Conservation (phyloP, 1,140 invertebrate genomes). For the Macrostomum lignano region DNA sequence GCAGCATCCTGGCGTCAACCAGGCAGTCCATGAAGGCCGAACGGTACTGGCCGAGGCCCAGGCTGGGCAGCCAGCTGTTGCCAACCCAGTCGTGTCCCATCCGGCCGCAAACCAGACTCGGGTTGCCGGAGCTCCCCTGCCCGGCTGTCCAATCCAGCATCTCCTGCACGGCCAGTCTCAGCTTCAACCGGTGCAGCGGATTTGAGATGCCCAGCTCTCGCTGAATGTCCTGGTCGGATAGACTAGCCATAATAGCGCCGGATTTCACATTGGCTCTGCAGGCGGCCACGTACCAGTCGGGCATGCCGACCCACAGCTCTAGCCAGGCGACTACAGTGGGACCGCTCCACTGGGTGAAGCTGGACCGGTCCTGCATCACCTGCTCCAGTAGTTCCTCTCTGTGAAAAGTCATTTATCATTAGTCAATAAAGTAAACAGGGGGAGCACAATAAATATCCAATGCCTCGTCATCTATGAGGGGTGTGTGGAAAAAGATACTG, state of each 20-base stretch:
- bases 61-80: constrained; percentile 76
- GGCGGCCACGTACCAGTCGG: constrained; percentile 96
- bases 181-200: constrained; percentile 79
- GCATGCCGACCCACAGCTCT: constrained; percentile 98
- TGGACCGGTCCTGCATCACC: constrained; percentile 93
- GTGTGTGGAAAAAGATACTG: too few species aligned
- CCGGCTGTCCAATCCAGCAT: constrained; percentile 85
- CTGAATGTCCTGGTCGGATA: constrained; percentile 96
- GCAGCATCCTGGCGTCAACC: constrained; percentile 92
- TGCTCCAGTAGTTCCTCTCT: constrained; percentile 78
- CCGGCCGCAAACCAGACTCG: constrained; percentile 53
- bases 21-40: constrained; percentile 98
- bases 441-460: too few species aligned
- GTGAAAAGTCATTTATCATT: too few species aligned
- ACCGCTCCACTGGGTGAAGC: constrained; percentile 96
- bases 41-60: constrained; percentile 79
- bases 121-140: too few species aligned
- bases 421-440: too few species aligned
- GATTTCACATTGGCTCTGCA: constrained; percentile 96
- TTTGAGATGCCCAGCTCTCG: constrained; percentile 94
- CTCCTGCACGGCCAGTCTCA: constrained; percentile 85
- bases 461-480: too few species aligned
- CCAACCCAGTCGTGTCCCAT: constrained; percentile 99
- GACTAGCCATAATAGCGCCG: constrained; percentile 93
- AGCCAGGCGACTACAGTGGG: constrained; percentile 97